Evolutionary conservation across 2,113 vertebrate genomes (phyloP).

Genomic region (Arizona elegans): DNA sequence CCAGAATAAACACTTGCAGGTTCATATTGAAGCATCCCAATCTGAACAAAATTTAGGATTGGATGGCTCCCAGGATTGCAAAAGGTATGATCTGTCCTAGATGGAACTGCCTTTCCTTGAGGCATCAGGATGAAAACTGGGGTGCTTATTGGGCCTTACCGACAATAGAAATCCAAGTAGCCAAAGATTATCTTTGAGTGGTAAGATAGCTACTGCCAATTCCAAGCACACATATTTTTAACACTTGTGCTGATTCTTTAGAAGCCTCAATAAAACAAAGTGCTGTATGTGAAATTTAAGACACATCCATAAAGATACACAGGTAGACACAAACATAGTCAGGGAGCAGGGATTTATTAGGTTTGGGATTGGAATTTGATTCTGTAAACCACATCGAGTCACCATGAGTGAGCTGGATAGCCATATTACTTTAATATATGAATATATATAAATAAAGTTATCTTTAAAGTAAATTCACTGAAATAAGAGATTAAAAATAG

Average conservation of each 20-base stretch:
- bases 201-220: background rate
- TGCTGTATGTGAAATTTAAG: background rate
- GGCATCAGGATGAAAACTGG: background rate
- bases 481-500: background rate
- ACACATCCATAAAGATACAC: background rate
- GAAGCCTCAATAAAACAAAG: background rate
- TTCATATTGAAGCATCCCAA: background rate
- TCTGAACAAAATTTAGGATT: background rate
- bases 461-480: background rate
- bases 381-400: background rate
- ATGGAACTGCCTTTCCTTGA: background rate
- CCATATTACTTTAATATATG: background rate
- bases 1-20: background rate
- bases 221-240: background rate
- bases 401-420: background rate
- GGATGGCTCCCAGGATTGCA: background rate
- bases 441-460: background rate
- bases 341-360: too few species aligned
- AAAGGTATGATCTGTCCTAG: background rate
- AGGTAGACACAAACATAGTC: background rate
- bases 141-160: background rate
- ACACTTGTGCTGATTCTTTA: background rate
- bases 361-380: background rate
- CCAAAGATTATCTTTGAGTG: background rate
- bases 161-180: background rate